A percentile compares a stretch with the other conserved stretches of the same genome.
Conservation (phyloP, 2,797 vertebrate species). For the Ptychadena robeensis region DNA sequence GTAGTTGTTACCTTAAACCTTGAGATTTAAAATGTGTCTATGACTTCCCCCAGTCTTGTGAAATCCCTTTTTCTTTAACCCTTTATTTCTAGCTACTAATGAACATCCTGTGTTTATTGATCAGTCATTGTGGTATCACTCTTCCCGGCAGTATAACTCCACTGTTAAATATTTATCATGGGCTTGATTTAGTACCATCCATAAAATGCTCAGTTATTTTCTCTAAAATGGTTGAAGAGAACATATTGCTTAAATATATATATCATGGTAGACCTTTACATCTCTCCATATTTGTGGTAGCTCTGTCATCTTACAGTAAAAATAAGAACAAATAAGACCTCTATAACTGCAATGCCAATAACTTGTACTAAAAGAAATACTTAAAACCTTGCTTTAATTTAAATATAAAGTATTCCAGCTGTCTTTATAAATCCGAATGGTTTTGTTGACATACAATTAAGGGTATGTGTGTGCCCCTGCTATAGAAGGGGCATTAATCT, state of each 20-base stretch:
- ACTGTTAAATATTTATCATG: conserved; percentile 44
- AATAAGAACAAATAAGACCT: too few species aligned
- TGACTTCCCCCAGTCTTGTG: neutral
- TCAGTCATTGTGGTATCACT: conserved; percentile 24
- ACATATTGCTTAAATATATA: neutral
- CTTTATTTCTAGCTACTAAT: conserved; percentile 6
- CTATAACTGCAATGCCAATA: too few species aligned
- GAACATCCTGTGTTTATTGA: conserved; percentile 37
- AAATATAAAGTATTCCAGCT: too few species aligned
- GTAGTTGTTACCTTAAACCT: neutral
- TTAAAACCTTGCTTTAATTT: too few species aligned
- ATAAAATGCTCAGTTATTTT: conserved; percentile 19
- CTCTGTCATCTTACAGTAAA: neutral
- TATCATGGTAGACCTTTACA: neutral
- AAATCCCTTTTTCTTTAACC: conserved; percentile 24
- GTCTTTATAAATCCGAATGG: too few species aligned
- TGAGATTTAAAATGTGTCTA: neutral
- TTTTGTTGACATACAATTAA: neutral
- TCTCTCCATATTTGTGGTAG: neutral
- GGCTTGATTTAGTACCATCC: conserved; percentile 22
- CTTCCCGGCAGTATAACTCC: conserved; percentile 33
- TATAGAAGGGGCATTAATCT: neutral
- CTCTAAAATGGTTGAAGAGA: neutral
- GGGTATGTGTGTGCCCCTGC: too few species aligned
- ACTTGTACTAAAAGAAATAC: too few species aligned